These are phyloP conservation scores for Drosophila suboccidentalis DNA, from an alignment of 2,888 invertebrate genomes.

Conservation along the genomic window DNA sequence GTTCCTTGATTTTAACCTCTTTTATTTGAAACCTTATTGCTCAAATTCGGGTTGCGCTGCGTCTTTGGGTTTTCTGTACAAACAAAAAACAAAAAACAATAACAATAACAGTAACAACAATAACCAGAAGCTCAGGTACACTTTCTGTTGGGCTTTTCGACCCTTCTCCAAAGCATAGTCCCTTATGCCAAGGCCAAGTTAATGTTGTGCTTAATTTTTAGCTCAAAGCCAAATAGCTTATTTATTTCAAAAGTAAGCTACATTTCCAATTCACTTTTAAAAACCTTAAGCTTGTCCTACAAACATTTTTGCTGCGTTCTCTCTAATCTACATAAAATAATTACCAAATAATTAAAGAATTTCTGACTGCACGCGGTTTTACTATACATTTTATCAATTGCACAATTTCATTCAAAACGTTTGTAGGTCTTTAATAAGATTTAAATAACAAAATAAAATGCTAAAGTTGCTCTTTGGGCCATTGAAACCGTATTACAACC, in stretches of 20 bases:
- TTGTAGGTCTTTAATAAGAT: constrained; percentile 63
- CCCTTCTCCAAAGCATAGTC: constrained; percentile 33
- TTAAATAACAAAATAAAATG: constrained; percentile 27
- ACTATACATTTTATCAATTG: constrained; percentile 63
- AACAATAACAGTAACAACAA: constrained; percentile 29
- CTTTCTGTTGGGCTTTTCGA: constrained; percentile 44
- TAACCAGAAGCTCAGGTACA: constrained; percentile 48
- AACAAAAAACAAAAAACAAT: constrained; percentile 26
- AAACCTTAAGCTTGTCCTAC: constrained; percentile 74
- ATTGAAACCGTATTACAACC: constrained; percentile 67
- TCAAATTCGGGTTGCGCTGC: constrained; percentile 72
- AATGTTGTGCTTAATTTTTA: constrained; percentile 54
- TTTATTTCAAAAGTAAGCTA: constrained; percentile 69
- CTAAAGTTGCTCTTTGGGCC: constrained; percentile 82
- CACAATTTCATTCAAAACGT: constrained; percentile 70
- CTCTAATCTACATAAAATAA: constrained; percentile 56
- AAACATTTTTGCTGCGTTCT: constrained; percentile 73
- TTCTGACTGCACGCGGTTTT: constrained; percentile 78
- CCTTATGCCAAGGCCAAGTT: constrained; percentile 50
- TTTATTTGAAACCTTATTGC: constrained; percentile 39
- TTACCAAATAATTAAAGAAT: constrained; percentile 58
- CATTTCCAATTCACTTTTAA: constrained; percentile 64
- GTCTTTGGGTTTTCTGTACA: constrained; percentile 64
- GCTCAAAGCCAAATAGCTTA: constrained; percentile 58
- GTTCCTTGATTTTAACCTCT: constrained; percentile 39